Base-by-base conservation (phyloP, 1,140 invertebrate species). In the Drosophila insularis region DNA sequence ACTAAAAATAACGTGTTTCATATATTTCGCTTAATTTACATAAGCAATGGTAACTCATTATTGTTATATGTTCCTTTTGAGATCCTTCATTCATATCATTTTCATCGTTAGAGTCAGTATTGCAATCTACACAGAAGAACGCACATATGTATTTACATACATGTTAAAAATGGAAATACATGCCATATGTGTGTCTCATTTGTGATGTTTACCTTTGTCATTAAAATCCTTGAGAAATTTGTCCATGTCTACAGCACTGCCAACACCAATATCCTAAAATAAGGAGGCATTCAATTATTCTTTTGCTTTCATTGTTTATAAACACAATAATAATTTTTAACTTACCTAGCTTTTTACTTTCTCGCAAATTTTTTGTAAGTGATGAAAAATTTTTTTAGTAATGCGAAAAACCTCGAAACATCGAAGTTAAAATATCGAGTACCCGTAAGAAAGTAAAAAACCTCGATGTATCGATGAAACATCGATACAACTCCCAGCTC, bases 391-490 rank as follows among this genome's bases (percentile, higher is more conserved):
- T 21, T 40, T 40, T 40, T 40, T 40, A 35, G 32, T 40, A n/a
- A 14, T 40, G 39, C 39, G n/a, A 14, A 4, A n/a, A 40, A 40
- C 39, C 39, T 40, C 39, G 13, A 40, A 40, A 40, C 39, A 40
- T 40, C 39, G n/a, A 14, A 40, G 39, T n/a, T 40, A 14, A 14
- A 40, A 14, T 40, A 40, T 40, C 39, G 39, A 14, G 39, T 40
- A 40, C 11, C 39, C 39, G 13, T 2, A 40, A 40, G n/a, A 40
- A 40, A 40, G 4, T 40, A n/a, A n/a, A n/a, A n/a, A n/a, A 40
- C 39, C 39, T 40, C 39, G 39, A 40, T 40, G 39, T 40, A 40
- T 40, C 39, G 39, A 40, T 40, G 39, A 40, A 40, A 40, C 39
- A 13, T 40, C 39, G 13, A 40, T 40, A n/a, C 11, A 40, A n/a